Conservation (phyloP, 2,888 invertebrate genomes). For the Anaspis maculata region DNA sequence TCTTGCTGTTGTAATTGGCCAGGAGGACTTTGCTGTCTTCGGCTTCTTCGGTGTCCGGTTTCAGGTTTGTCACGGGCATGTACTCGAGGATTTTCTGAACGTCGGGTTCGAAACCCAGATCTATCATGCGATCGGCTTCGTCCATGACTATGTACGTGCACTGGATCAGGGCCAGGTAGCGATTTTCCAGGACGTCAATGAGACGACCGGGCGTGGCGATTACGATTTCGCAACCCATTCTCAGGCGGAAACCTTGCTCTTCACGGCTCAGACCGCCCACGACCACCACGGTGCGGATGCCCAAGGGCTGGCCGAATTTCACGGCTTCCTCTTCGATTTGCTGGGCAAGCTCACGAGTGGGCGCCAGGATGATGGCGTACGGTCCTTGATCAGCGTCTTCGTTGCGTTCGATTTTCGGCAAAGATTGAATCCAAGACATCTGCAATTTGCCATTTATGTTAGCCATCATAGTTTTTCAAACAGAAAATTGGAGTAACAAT, state of each 20-base stretch:
- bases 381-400: conserved; percentile 94
- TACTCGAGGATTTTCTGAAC: conserved; percentile 96
- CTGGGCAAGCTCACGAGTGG: conserved; percentile 98
- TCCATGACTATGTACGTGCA: conserved; percentile 97
- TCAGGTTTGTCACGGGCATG: conserved; percentile 96
- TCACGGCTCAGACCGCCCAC: conserved; percentile 96
- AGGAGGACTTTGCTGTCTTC: conserved; percentile 74
- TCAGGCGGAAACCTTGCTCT: conserved; percentile 93
- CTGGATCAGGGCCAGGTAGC: conserved; percentile 88
- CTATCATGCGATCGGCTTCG: conserved; percentile 99
- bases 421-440: conserved; percentile 96
- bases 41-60: conserved; percentile 97
- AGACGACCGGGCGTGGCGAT: conserved; percentile 99
- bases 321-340: conserved; percentile 99
- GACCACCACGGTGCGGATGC: conserved; percentile 90
- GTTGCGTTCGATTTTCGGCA: conserved; percentile 89
- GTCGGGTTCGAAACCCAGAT: conserved; percentile 99
- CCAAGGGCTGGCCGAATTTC: conserved; percentile 91
- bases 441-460: too few relatives aligned
- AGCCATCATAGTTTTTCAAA: too few relatives aligned
- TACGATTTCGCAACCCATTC: conserved; percentile 98
- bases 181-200: conserved; percentile 95
- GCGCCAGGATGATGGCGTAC: conserved; percentile 97
- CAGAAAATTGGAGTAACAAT: too few relatives aligned
- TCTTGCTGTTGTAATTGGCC: conserved; percentile 90